Base-by-base conservation (phyloP, 1,140 invertebrate species). In the Heliconius himera region DNA sequence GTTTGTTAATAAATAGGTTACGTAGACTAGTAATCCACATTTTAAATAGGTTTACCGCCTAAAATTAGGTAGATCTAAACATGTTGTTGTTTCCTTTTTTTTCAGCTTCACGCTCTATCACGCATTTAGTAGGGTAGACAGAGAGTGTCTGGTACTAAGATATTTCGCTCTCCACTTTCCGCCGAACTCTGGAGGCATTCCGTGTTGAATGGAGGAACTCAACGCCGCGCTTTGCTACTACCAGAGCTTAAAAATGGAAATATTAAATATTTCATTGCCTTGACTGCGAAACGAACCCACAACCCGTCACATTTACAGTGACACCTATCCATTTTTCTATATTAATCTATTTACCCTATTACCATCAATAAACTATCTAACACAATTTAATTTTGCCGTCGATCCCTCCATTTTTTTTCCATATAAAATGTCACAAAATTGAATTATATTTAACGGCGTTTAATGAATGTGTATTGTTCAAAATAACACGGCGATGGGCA, bases 381-480 rank as follows among this genome's bases (percentile, higher is more conserved):
- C 60, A 26, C 8, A 29, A 66, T 66, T 5, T 0, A 36, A 8
- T 36, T 36, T 36, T 29, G 41, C 41, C 41, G 41, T 46, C 26
- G 77, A 22, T 78, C 60, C 60, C 74, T 75, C 36, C 70, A 78
- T 74, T 72, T 76, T 77, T 80, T 76, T 82, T 75, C 71, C 71
- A 82, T 82, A 22, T 41, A 41, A 78, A 77, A 71, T 74, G 66
- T 74, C 60, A 54, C 36, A 82, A 76, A 36, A 82, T 82, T 77
- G 72, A 81, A 77, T 81, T 81, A 81, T 74, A 70, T 73, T 72
- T 72, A 78, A 79, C 75, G 41, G 56, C 1, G 73, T 79, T 46
- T 79, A 82, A 82, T 79, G 81, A 79, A 82, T 77, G 66, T 73
- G 75, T 79, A 82, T 82, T 82, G 81, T 82, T 82, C 81, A 82